A percentile compares a stretch with the other conserved stretches of the same genome.
Conservation (phyloP, 2,888 invertebrate genomes). For the Macrosiphum euphorbiae region DNA sequence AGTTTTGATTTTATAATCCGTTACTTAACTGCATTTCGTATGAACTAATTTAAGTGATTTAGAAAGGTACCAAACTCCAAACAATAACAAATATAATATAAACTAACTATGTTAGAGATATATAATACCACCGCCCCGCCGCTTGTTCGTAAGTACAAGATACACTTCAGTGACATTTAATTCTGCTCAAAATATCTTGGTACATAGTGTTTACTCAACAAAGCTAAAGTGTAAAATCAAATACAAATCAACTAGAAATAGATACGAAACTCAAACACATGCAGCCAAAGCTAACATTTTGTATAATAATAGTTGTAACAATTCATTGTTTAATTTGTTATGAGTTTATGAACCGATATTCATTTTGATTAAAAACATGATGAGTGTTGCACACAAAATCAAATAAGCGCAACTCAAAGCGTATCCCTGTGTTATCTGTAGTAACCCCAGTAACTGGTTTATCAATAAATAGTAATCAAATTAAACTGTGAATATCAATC, state of each 20-base stretch:
- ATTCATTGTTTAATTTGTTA: background rate
- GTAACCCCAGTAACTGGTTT: background rate
- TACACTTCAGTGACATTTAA: conserved; percentile 13
- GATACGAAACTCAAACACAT: conserved; percentile 22
- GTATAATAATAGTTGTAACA: background rate
- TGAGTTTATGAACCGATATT: background rate
- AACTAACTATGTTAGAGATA: background rate
- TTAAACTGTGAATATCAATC: background rate
- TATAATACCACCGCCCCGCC: background rate
- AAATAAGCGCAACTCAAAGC: background rate
- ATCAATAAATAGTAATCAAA: background rate
- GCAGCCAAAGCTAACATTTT: background rate
- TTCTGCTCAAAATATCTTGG: conserved; percentile 4
- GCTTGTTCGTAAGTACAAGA: background rate
- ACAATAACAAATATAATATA: background rate
- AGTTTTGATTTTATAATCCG: background rate
- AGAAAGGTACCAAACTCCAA: background rate
- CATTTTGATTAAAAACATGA: background rate
- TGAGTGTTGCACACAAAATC: background rate
- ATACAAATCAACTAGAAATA: conserved; percentile 22
- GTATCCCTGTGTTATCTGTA: background rate
- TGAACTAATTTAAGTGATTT: background rate
- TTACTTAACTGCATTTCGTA: background rate
- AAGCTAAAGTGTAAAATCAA: conserved; percentile 20
- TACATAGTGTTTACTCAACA: conserved; percentile 1